A percentile compares a stretch with the other conserved stretches of the same genome.
Evolutionary conservation across 1,140 invertebrate species (phyloP).

Genomic region (Sinonovacula constricta): DNA sequence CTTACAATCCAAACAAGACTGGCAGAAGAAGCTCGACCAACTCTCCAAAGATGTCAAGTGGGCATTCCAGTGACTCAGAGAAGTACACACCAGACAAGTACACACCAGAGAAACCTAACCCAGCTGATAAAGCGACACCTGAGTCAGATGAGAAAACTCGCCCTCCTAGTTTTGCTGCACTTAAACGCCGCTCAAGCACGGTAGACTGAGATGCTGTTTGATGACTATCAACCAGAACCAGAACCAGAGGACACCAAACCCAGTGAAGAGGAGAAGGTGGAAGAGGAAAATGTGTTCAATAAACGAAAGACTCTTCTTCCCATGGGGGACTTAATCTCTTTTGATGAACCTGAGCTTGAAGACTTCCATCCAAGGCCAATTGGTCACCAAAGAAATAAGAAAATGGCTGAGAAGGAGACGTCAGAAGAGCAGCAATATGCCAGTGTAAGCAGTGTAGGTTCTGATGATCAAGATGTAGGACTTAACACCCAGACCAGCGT

Average conservation of each 20-base stretch:
- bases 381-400: constrained; percentile 1
- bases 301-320: constrained; percentile 58
- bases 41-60: constrained; percentile 29
- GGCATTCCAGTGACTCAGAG: constrained; percentile 49
- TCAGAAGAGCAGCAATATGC: constrained; percentile 15
- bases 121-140: too few relatives aligned
- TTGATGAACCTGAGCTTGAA: constrained; percentile 66
- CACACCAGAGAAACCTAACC: not conserved
- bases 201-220: constrained; percentile 76
- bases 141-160: constrained; percentile 50
- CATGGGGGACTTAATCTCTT: constrained; percentile 72
- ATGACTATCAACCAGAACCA: constrained; percentile 67
- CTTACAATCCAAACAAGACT: constrained; percentile 46
- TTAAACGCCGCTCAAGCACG: constrained; percentile 71
- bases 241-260: constrained; percentile 49
- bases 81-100: constrained; percentile 10
- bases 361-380: constrained; percentile 38
- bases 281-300: constrained; percentile 15
- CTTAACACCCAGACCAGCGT: constrained; percentile 79
- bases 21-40: constrained; percentile 33
- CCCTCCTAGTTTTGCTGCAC: constrained; percentile 64
- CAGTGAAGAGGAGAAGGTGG: constrained; percentile 33
- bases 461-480: constrained; percentile 50
- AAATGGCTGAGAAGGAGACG: constrained; percentile 1
- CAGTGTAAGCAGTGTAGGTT: constrained; percentile 58